Evolutionary conservation across 2,113 vertebrate species (phyloP).

Genomic region (Pseudopipra pipra): DNA sequence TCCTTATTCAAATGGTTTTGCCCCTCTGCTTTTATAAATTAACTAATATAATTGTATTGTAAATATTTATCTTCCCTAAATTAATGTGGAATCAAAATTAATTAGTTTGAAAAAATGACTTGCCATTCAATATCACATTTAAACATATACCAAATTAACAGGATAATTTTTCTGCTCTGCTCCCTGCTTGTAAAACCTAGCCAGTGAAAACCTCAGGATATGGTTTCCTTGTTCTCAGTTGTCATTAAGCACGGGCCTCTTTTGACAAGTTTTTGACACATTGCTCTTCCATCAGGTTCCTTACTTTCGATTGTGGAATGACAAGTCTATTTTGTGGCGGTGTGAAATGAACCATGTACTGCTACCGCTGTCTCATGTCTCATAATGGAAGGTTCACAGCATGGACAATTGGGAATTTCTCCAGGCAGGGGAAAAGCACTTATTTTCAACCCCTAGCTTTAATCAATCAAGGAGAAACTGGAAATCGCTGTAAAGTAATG

Average conservation of each 20-base stretch:
- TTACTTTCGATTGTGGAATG: conserved; percentile 65
- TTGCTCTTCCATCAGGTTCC: conserved; percentile 64
- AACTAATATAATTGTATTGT: conserved; percentile 35
- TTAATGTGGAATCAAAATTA: conserved; percentile 51
- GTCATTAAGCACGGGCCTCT: conserved; percentile 25
- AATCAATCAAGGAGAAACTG: conserved; percentile 72
- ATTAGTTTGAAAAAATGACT: conserved; percentile 47
- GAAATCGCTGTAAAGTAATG: conserved; percentile 59
- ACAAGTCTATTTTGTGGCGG: conserved; percentile 71
- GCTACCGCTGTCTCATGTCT: conserved; percentile 67
- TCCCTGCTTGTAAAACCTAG: background rate
- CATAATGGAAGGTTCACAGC: conserved; percentile 71
- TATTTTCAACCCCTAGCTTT: conserved; percentile 70
- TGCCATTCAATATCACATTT: conserved; percentile 25
- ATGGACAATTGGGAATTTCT: conserved; percentile 69
- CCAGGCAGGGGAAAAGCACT: conserved; percentile 67
- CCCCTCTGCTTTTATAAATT: conserved; percentile 44
- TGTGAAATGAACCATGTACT: conserved; percentile 66
- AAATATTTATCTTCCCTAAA: conserved; percentile 63
- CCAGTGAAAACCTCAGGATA: background rate
- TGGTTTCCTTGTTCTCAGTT: conserved; percentile 35
- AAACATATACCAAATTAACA: conserved; percentile 30
- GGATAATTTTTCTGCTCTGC: conserved; percentile 8
- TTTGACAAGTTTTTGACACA: conserved; percentile 67
- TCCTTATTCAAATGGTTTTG: conserved; percentile 19